Percentiles rank a stretch among this genome's conserved stretches.
phyloP scores from a whole-genome alignment of 1,140 invertebrate species.

The Drepana arcuata region DNA sequence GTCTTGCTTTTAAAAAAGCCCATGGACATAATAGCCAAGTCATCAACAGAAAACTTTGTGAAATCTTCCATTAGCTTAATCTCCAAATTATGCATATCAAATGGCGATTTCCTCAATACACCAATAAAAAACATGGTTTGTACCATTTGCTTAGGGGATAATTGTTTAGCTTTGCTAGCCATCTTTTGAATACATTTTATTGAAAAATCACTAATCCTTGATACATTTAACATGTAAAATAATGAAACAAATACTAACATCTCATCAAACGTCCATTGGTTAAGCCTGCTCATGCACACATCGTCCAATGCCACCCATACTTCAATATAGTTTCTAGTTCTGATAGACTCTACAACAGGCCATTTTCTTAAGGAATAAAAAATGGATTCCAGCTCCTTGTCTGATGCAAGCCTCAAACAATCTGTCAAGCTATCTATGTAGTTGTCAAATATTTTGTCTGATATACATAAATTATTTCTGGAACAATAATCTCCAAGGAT shows the following conservation, averaged over 20 bases:
- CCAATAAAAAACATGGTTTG: constrained; percentile 73
- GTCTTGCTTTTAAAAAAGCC: constrained; percentile 76
- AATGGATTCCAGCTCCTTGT: constrained; percentile 55
- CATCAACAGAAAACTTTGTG: constrained; percentile 66
- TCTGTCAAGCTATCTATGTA: constrained; percentile 63
- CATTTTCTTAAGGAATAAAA: constrained; percentile 52
- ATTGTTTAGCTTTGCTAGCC: constrained; percentile 51
- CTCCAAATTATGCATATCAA: constrained; percentile 74
- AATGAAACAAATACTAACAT: constrained; percentile 63
- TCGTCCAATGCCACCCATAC: constrained; percentile 72
- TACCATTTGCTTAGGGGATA: constrained; percentile 69
- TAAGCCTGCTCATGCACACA: constrained; percentile 62
- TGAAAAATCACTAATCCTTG: constrained; percentile 52
- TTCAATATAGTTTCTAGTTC: constrained; percentile 69
- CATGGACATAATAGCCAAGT: constrained; percentile 74
- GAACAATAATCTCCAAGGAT: constrained; percentile 47
- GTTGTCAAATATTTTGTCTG: constrained; percentile 47
- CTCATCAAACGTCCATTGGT: constrained; percentile 50
- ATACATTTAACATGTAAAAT: constrained; percentile 65
- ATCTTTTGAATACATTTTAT: constrained; percentile 65
- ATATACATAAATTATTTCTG: constrained; percentile 47
- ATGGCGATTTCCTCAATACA: constrained; percentile 44
- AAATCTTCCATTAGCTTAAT: constrained; percentile 57
- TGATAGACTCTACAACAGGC: constrained; percentile 51
- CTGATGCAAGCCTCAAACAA: constrained; percentile 56